Percentiles rank a stretch among this genome's conserved stretches.
Conservation (phyloP, 1,140 invertebrate genomes). For the Kradibia gibbosae region DNA sequence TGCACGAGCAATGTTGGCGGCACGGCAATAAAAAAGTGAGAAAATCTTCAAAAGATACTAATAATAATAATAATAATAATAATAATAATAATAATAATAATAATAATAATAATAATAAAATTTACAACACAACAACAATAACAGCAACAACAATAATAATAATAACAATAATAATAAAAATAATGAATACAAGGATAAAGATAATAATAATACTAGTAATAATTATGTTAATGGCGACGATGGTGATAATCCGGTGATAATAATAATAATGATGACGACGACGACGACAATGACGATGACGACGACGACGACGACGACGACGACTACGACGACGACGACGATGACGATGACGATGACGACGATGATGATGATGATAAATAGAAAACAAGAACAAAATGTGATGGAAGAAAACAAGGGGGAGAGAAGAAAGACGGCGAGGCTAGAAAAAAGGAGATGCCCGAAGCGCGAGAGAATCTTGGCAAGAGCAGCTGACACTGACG, state of each 20-base stretch:
- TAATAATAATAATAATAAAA: not conserved
- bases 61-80: conserved; percentile 26
- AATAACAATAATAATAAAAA: conserved; percentile 22
- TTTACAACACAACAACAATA: not conserved
- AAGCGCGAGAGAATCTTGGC: conserved; percentile 38
- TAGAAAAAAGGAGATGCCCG: conserved; percentile 36
- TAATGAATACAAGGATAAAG: not conserved
- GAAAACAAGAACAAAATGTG: conserved; percentile 36
- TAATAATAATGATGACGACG: not conserved
- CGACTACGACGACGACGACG: conserved; percentile 12
- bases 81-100: conserved; percentile 7
- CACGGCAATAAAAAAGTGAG: not conserved
- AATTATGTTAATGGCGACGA: not conserved
- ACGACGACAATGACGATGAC: not conserved
- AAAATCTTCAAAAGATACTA: conserved; percentile 31
- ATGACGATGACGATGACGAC: conserved; percentile 24
- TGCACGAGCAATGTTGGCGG: not conserved
- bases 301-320: not conserved
- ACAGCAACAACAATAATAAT: conserved; percentile 27
- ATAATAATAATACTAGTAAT: not conserved
- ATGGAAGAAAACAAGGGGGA: conserved; percentile 20
- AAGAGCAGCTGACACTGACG: conserved; percentile 50
- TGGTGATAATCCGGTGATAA: conserved; percentile 4
- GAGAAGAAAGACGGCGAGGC: conserved; percentile 31
- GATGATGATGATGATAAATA: conserved; percentile 11